Conservation (phyloP, 2,888 invertebrate species). For the Odontomyia ornata region DNA sequence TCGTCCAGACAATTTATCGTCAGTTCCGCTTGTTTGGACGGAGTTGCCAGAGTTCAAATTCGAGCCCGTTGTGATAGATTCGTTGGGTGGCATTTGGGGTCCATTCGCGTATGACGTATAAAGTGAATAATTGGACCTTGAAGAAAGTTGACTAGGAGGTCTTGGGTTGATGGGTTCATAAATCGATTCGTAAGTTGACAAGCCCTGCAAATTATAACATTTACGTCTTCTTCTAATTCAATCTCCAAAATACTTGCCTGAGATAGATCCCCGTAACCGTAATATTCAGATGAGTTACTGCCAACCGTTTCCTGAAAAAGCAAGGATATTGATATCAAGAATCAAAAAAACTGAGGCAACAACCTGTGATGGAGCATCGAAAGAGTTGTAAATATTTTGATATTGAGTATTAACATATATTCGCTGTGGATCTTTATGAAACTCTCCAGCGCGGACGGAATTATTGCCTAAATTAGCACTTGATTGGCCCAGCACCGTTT, state of each 20-base stretch:
- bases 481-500: not conserved
- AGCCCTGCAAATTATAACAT: constrained; percentile 65
- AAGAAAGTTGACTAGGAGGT: constrained; percentile 75
- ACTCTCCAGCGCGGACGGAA: constrained; percentile 25
- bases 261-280: constrained; percentile 74
- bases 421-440: constrained; percentile 42
- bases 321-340: too few species aligned
- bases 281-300: constrained; percentile 61
- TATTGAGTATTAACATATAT: constrained; percentile 53
- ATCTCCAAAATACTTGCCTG: constrained; percentile 66
- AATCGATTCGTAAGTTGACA: constrained; percentile 85
- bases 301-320: constrained; percentile 44
- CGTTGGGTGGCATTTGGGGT: constrained; percentile 54
- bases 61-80: constrained; percentile 11
- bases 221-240: not conserved
- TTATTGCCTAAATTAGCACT: not conserved
- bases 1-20: constrained; percentile 57
- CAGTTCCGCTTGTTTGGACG: not conserved
- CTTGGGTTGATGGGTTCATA: constrained; percentile 93
- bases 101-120: constrained; percentile 72
- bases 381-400: constrained; percentile 53
- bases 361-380: constrained; percentile 65
- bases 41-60: not conserved
- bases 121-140: constrained; percentile 73
- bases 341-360: too few species aligned